phyloP scores from a whole-genome alignment of 2,888 invertebrate species.

The Melanargia galathea region DNA sequence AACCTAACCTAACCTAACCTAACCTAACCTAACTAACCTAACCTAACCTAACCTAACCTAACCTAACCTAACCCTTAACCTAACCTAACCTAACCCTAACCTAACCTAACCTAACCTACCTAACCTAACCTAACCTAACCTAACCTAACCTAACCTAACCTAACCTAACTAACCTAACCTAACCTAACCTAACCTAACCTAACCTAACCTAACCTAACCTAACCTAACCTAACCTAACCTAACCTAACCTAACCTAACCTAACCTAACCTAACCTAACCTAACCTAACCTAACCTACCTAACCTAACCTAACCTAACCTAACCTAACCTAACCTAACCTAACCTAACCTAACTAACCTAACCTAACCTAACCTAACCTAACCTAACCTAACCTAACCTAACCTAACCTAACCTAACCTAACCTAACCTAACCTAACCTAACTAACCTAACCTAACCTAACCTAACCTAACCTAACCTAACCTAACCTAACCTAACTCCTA shows the following conservation, averaged over 20 bases:
- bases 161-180: constrained; percentile 30
- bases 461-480: constrained; percentile 32
- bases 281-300: constrained; percentile 36
- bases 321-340: constrained; percentile 33
- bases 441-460: constrained; percentile 28
- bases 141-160: constrained; percentile 34
- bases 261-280: constrained; percentile 34
- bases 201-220: constrained; percentile 32
- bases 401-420: constrained; percentile 31
- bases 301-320: constrained; percentile 38
- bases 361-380: constrained; percentile 37
- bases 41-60: constrained; percentile 31
- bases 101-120: constrained; percentile 33
- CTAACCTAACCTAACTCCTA: constrained; percentile 31
- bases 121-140: constrained; percentile 24
- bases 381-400: constrained; percentile 36
- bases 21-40: constrained; percentile 27
- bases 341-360: constrained; percentile 31
- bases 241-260: constrained; percentile 32
- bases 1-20: constrained; percentile 28
- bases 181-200: constrained; percentile 32
- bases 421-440: constrained; percentile 31
- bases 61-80: constrained; percentile 33
- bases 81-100: constrained; percentile 32
- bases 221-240: constrained; percentile 32